Percentiles rank a stretch among this genome's conserved stretches.
Conservation (phyloP, 35 echinoderm and acorn worm species). For the Heliocidaris tuberculata region DNA sequence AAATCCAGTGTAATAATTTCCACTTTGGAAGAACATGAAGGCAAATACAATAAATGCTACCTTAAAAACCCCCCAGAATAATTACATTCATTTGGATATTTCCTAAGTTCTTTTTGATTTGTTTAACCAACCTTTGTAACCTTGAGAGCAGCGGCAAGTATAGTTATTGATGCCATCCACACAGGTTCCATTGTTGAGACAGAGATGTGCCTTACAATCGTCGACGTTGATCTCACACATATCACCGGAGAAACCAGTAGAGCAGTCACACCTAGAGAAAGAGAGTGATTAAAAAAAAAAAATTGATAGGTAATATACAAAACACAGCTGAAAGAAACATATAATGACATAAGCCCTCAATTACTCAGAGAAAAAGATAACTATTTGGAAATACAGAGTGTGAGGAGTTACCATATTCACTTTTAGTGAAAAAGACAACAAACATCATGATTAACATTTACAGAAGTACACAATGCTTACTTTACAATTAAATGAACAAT, state of each 20-base stretch:
- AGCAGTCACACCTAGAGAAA: constrained; percentile 79
- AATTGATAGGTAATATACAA: not conserved
- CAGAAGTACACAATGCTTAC: no score
- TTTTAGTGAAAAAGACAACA: no score
- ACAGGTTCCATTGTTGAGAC: constrained; percentile 79
- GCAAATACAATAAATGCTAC: no score
- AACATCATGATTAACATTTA: no score
- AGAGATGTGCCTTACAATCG: constrained; percentile 76
- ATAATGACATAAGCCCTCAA: not conserved
- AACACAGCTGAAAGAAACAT: not conserved
- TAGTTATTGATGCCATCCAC: constrained; percentile 86
- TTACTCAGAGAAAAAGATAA: no score
- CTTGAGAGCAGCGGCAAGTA: constrained; percentile 74
- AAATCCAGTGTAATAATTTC: no score
- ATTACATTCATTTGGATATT: not conserved
- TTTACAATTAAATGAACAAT: no score
- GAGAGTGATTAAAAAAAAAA: constrained; percentile 31
- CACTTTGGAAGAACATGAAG: no score
- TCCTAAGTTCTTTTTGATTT: no score
- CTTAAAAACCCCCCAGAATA: no score
- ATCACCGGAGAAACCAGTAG: constrained; percentile 72
- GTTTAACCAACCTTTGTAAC: constrained; percentile 80
- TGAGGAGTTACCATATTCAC: no score
- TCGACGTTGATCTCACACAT: constrained; percentile 75
- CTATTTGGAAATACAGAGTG: no score